Conservation (phyloP, 2,113 vertebrate species). For the Varanus komodoensis region DNA sequence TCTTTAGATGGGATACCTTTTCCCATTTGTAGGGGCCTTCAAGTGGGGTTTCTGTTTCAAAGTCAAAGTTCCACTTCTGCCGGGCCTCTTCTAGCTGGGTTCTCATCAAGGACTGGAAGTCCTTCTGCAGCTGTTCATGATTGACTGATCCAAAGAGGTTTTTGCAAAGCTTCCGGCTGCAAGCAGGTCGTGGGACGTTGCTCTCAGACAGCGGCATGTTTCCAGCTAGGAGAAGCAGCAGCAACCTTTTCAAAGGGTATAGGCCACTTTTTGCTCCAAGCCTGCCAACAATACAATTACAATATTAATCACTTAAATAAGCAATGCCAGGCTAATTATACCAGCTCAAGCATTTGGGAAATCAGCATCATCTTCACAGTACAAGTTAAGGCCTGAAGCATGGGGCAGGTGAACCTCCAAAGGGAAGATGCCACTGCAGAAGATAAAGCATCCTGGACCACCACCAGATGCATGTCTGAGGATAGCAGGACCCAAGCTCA, state of each 20-base stretch:
- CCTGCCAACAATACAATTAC: background rate
- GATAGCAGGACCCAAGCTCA: background rate
- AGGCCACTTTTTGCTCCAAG: background rate
- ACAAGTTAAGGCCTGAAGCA: background rate
- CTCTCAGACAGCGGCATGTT: constrained; percentile 74
- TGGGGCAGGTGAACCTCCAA: background rate
- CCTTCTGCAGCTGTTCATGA: constrained; percentile 80
- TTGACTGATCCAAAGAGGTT: constrained; percentile 91
- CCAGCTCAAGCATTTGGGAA: background rate
- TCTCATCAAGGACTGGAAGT: constrained; percentile 74
- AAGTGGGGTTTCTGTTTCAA: constrained; percentile 84
- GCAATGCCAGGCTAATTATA: background rate
- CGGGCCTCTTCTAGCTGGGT: constrained; percentile 83
- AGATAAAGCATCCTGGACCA: background rate
- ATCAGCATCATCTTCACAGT: background rate
- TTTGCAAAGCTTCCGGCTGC: constrained; percentile 77
- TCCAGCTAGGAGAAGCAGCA: constrained; percentile 61
- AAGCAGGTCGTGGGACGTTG: constrained; percentile 43
- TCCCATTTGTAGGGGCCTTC: constrained; percentile 88
- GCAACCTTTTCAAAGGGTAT: background rate
- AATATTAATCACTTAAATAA: background rate
- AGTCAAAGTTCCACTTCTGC: constrained; percentile 90
- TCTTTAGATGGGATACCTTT: constrained; percentile 67
- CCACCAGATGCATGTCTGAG: background rate
- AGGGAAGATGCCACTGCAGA: background rate